A percentile compares a stretch with the other conserved stretches of the same genome.
phyloP scores from a whole-genome alignment of 2,888 invertebrate species.

The Thymelicus acteon region DNA sequence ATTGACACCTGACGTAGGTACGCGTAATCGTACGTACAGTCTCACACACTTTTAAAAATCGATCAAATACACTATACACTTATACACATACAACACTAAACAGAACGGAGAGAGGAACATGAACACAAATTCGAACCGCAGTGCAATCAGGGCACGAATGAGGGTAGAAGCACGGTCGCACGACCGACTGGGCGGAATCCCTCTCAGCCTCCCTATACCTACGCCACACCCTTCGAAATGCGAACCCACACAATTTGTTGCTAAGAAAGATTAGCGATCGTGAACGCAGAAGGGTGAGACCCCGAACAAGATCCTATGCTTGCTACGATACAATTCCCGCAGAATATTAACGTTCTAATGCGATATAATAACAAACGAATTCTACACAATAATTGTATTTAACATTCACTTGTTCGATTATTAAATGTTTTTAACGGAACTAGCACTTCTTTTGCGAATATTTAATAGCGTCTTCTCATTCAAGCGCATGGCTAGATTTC shows the following conservation, averaged over 20 bases:
- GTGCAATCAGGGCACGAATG: slow-evolving; percentile 52
- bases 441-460: too few relatives aligned
- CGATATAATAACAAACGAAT: background rate
- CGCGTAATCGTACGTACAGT: too few relatives aligned
- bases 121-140: slow-evolving; percentile 43
- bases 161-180: slow-evolving; percentile 50
- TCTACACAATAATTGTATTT: background rate
- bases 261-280: slow-evolving; percentile 46
- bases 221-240: slow-evolving; percentile 51
- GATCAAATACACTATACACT: too few relatives aligned
- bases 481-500: too few relatives aligned
- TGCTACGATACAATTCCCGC: background rate
- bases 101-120: background rate
- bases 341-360: background rate
- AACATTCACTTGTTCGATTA: too few relatives aligned
- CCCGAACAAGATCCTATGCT: slow-evolving; percentile 39
- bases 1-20: too few relatives aligned
- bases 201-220: slow-evolving; percentile 52
- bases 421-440: too few relatives aligned
- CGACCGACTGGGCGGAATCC: slow-evolving; percentile 53
- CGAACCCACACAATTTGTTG: slow-evolving; percentile 52
- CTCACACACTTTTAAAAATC: too few relatives aligned
- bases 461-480: too few relatives aligned
- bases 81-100: background rate
- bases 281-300: slow-evolving; percentile 22